Base-by-base conservation (phyloP, 1,140 invertebrate species). In the Cecropterus lyciades region DNA sequence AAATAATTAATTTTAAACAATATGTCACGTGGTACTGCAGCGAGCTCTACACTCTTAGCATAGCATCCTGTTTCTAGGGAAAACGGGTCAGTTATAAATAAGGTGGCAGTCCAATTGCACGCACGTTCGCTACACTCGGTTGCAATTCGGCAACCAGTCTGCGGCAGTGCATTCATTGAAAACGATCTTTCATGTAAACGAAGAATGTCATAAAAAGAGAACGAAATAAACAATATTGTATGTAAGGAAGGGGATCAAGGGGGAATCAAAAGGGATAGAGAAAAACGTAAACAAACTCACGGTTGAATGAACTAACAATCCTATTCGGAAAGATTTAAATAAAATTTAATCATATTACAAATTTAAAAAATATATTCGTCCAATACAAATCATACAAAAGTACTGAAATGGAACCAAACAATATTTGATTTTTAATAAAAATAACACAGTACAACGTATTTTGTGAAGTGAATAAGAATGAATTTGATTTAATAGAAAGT, bases 71-170 rank as follows among this genome's bases (percentile, higher is more conserved):
- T 45, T 80, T 60, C 64, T 69, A 65, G 42, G 65, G 77, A 80
- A 85, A 85, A 78, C 71, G 66, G 82, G 83, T 87, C 84, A 87
- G 73, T 79, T 85, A 81, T 80, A 81, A 79, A 78, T 78, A 72
- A 60, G 63, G 46, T 64, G 7, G 48, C 67, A 72, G 72, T 81
- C 72, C 78, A 78, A 78, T 78, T 76, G 67, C 72, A 73, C 49
- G 64, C 66, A 52, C 17, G 45, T 62, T 63, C 30, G 48, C 48
- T 52, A 52, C 60, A 43, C 60, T 27, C 60, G 16, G 37, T 52
- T 63, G 60, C 33, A 63, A 52, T 51, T 63, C 37, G 37, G 33
- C 16, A 43, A 24, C 24, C 48, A 33, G 17, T 11, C 52, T 51
- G 45, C 57, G n/a, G 48, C 24, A 52, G 9, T 9, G 33, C 9